Evolutionary conservation across 2,888 invertebrate species (phyloP), one percentile per base, ranked within the genome.

Genomic region (Tuta absoluta): DNA sequence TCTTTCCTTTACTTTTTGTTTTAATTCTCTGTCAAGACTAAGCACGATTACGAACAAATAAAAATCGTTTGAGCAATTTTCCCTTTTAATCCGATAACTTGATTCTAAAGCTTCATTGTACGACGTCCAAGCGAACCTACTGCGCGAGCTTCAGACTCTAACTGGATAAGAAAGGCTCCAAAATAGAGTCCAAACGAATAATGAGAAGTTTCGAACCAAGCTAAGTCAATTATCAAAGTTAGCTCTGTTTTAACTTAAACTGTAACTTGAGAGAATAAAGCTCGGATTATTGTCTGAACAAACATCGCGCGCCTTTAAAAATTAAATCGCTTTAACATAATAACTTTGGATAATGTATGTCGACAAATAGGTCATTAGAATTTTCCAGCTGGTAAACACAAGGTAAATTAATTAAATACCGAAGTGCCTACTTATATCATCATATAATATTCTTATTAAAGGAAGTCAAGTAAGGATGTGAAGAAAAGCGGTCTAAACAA

Each of bases 151-250:
- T 45, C 19, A 24, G 41, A 60, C n/a, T 3, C 24, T 60, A 60
- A 60, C 24, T 45, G 45, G 60, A 60, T 45, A 21, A 60, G 60
- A 60, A 60, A 45, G 45, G 41, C 41, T 60, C 41, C 60, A 60
- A 60, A 60, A 60, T 53, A 53, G 51, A 53, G 51, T 53, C 51
- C 23, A 53, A 53, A 53, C 23, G 51, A 53, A 53, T 53, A 53
- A 53, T 53, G 51, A 53, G 51, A 53, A 53, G 51, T 53, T 53
- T 24, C 51, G 24, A 12, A 21, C 51, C 23, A 23, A 23, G 51
- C 51, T 53, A 53, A 53, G 51, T 53, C 51, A 24, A 53, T 53
- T 53, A 53, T 19, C 51, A 23, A 23, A 53, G 51, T 53, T 53
- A 24, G 51, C 51, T 53, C 14, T 21, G 49, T 49, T 41, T 45